phyloP scores from a whole-genome alignment of 2,888 invertebrate species.

The Thyatira batis region DNA sequence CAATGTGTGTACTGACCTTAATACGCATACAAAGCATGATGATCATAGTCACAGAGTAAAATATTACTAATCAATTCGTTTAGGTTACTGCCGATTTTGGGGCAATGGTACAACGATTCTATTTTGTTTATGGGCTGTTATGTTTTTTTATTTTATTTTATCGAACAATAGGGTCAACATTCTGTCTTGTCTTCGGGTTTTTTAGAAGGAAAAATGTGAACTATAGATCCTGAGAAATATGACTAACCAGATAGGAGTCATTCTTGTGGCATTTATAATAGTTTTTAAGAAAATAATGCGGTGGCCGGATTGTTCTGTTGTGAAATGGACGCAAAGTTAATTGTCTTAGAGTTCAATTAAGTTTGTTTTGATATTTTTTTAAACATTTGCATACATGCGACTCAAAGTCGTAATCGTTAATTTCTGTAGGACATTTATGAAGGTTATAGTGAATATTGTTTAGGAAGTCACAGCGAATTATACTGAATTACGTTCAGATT shows the following conservation, averaged over 20 bases:
- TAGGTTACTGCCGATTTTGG: slow-evolving; percentile 49
- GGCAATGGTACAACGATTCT: neutral
- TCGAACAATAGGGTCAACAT: slow-evolving; percentile 36
- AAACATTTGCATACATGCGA: neutral
- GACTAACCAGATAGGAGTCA: slow-evolving; percentile 40
- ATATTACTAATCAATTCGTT: slow-evolving; percentile 49
- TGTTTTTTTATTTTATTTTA: slow-evolving; percentile 14
- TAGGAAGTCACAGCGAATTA: too few species aligned
- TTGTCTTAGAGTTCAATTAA: neutral
- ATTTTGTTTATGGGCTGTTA: slow-evolving; percentile 3
- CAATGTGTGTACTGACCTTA: slow-evolving; percentile 19
- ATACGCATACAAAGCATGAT: slow-evolving; percentile 5
- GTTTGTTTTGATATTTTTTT: neutral
- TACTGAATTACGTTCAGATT: too few species aligned
- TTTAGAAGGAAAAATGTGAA: slow-evolving; percentile 41
- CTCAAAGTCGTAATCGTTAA: too few species aligned
- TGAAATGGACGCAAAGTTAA: neutral
- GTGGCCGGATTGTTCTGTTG: neutral
- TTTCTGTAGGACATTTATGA: too few species aligned
- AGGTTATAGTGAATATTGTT: too few species aligned
- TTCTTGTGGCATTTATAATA: slow-evolving; percentile 39
- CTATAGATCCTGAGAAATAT: slow-evolving; percentile 31
- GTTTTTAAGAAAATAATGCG: neutral
- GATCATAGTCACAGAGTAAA: slow-evolving; percentile 24
- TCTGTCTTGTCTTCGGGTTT: slow-evolving; percentile 15